Conservation (phyloP, 2,888 invertebrate genomes). For the Ditylenchus weischeri region DNA sequence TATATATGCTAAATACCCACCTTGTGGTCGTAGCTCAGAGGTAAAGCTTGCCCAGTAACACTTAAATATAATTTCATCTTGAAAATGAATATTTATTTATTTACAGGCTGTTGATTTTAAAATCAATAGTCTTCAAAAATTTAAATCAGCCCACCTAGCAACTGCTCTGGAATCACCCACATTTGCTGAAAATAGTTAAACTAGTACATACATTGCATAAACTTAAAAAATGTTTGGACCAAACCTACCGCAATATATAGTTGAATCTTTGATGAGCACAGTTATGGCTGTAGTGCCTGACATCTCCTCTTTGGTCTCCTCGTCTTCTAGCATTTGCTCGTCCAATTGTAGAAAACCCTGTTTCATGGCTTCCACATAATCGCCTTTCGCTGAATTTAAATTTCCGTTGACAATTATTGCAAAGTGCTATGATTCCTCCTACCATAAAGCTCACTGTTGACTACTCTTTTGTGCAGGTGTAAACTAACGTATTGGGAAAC, state of each 20-base stretch:
- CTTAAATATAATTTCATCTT: background rate
- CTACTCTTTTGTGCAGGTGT: constrained; percentile 11
- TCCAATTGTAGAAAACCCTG: constrained; percentile 87
- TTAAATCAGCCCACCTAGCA: constrained; percentile 61
- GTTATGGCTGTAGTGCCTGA: constrained; percentile 84
- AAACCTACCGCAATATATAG: constrained; percentile 74
- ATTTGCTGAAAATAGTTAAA: constrained; percentile 69
- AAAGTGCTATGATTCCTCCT: background rate
- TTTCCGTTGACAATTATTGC: background rate
- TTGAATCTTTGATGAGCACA: constrained; percentile 71
- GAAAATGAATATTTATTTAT: too few relatives aligned
- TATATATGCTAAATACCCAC: too few relatives aligned
- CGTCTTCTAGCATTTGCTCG: constrained; percentile 81
- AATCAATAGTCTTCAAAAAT: too few relatives aligned
- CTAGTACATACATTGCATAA: background rate
- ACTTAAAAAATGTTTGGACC: background rate
- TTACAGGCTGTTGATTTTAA: too few relatives aligned
- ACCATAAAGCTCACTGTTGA: constrained; percentile 5
- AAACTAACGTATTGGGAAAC: constrained; percentile 16
- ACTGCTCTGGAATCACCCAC: constrained; percentile 95
- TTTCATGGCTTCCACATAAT: constrained; percentile 79
- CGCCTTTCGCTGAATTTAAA: constrained; percentile 67
- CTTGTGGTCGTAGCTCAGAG: constrained; percentile 4
- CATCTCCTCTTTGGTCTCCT: constrained; percentile 81
- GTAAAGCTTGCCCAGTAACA: constrained; percentile 13